Conservation (phyloP, 37 sponge, comb jelly and placozoan genomes). For the Haliclona indistincta region DNA sequence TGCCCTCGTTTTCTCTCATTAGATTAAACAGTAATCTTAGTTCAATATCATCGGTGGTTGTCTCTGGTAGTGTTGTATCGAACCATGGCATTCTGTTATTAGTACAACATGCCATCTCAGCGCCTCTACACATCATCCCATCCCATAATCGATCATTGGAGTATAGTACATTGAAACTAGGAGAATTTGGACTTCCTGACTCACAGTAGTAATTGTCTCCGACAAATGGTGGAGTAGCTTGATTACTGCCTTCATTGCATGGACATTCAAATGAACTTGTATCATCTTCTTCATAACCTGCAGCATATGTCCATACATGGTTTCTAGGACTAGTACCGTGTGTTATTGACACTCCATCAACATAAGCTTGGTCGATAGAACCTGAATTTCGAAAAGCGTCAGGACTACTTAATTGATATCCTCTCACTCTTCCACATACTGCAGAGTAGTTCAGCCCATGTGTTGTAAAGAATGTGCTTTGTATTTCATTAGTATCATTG, state of each 20-base stretch:
- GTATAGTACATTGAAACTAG: neutral
- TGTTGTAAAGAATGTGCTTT: too few species aligned
- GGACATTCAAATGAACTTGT: neutral
- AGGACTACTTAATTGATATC: slow-evolving; percentile 6
- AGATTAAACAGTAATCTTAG: neutral
- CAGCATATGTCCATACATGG: slow-evolving; percentile 23
- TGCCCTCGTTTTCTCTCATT: neutral
- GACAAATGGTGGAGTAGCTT: slow-evolving; percentile 6
- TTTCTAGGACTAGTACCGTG: slow-evolving; percentile 16
- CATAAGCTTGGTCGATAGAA: slow-evolving; percentile 13
- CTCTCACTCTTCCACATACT: slow-evolving; percentile 31
- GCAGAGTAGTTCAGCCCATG: too few species aligned
- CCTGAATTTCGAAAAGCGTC: neutral
- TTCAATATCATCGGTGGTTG: neutral
- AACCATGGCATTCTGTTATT: neutral
- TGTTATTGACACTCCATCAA: slow-evolving; percentile 36
- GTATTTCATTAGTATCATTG: too few species aligned
- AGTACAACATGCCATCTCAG: neutral
- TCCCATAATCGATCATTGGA: neutral
- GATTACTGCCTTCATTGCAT: neutral
- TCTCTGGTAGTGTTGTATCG: neutral
- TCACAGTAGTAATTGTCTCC: slow-evolving; percentile 26
- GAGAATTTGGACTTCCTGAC: neutral
- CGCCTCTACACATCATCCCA: neutral
- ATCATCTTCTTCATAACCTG: neutral